Base-by-base conservation (phyloP, 2,888 invertebrate species). In the Melinaea menophilus region DNA sequence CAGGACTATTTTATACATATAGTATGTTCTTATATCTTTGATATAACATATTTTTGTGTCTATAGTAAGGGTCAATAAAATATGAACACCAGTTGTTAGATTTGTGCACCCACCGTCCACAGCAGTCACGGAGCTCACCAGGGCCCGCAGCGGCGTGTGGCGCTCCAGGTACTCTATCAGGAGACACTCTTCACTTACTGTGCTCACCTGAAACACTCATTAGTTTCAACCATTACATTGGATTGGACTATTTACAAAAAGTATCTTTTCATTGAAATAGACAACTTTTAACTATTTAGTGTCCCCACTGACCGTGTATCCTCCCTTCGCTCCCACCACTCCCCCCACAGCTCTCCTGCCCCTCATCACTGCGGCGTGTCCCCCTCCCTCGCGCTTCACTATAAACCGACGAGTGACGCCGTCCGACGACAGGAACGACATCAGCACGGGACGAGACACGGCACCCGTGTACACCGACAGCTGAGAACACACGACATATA, bases 161-260 rank as follows among this genome's bases (percentile, higher is more conserved):
- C 80, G 78, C 56, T 88, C 87, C 5, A 89, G 62, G 55, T 69
- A 87, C 68, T 87, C 81, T 1, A 88, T 83, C 0, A 89, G 73
- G 0, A 80, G 87, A 13, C 84, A 80, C 41, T 86, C 87, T 0
- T 79, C 83, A 3, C 80, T 73, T 4, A 88, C 45, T 0, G 79
- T 79, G 0, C 82, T 84, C 41, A 88, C 86, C 88, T 88, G 71
- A 1, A 37, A 59, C 4, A 48, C 34, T n/a, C 34, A 35, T 34
- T 47, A 2, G 12, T 58, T 47, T 12, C n/a, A n/a, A 58, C 22
- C n/a, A 46, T 46, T 12, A 4, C 46, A 46, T n/a, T 46, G 0
- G 3, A 22, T 22, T 22, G 22, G 1, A 22, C 22, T 22, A 22
- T 22, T 22, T 22, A 22, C 22, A 22, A 22, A 22, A 22, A n/a